These are phyloP conservation scores for Crepidodera aurea DNA, from an alignment of 2,888 invertebrate species.

Conservation along the genomic window DNA sequence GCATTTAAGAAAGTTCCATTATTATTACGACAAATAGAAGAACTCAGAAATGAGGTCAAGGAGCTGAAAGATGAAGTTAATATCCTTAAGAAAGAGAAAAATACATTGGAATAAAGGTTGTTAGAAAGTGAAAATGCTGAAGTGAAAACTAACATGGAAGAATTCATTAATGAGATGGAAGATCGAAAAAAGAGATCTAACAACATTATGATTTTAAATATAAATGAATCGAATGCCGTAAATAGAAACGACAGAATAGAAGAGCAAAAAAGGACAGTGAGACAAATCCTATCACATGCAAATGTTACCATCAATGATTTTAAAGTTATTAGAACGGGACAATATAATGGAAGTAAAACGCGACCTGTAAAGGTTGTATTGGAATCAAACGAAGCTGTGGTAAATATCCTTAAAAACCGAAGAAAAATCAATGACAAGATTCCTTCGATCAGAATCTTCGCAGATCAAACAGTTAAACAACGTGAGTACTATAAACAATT, in stretches of 20 bases:
- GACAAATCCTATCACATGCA: constrained; percentile 5
- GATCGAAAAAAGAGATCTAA: constrained; percentile 52
- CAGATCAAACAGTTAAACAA: constrained; percentile 6
- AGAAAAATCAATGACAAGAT: constrained; percentile 3
- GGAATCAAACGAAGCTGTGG: not conserved
- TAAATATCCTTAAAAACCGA: too few species aligned
- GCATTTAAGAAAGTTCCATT: too few species aligned
- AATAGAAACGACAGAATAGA: constrained; percentile 1
- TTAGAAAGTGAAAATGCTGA: too few species aligned
- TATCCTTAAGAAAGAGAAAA: too few species aligned
- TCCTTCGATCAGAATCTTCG: constrained; percentile 9
- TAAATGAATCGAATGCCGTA: constrained; percentile 12
- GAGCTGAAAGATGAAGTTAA: too few species aligned
- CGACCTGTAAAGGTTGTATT: not conserved
- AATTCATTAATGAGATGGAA: not conserved
- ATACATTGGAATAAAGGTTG: too few species aligned
- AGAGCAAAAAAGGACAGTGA: constrained; percentile 13
- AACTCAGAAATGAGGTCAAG: too few species aligned
- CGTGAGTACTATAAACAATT: not conserved
- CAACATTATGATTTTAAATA: constrained; percentile 35
- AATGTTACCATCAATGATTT: constrained; percentile 8
- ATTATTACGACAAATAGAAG: too few species aligned
- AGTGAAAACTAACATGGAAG: not conserved
- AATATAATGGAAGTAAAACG: constrained; percentile 17
- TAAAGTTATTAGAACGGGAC: constrained; percentile 11